Evolutionary conservation across 1,140 invertebrate genomes (phyloP), one percentile per base, ranked within the genome.

Genomic region (Eurosta solidaginis): DNA sequence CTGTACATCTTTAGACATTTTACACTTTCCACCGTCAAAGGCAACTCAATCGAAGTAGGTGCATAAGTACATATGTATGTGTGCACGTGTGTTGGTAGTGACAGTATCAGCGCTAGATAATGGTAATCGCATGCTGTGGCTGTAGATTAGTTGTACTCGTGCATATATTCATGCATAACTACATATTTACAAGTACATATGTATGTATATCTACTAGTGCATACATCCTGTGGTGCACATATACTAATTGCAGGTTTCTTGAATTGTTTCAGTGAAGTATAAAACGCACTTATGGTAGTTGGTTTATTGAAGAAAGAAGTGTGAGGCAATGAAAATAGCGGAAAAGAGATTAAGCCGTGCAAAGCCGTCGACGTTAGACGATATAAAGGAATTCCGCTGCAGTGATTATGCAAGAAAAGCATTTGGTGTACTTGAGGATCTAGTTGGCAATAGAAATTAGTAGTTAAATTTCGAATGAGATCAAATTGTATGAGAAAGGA

Each of bases 51-150:
- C 59, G 59, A 68, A 68, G 59, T 68, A 33, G 36, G 59, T 36
- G 59, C n/a, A n/a, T n/a, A n/a, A n/a, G n/a, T n/a, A n/a, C n/a
- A n/a, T n/a, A n/a, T n/a, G n/a, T n/a, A n/a, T n/a, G n/a, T n/a
- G n/a, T n/a, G n/a, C n/a, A n/a, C n/a, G n/a, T n/a, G n/a, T n/a
- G n/a, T n/a, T n/a, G n/a, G n/a, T n/a, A n/a, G n/a, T n/a, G n/a
- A n/a, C n/a, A n/a, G n/a, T n/a, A n/a, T n/a, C n/a, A 68, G 17
- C 40, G 59, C 59, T 40, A 40, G 59, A 36, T 40, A 68, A 68
- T 68, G 59, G 33, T 68, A 68, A 68, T 68, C 59, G 59, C 59
- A 29, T 68, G 59, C 59, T 68, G 59, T 68, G 59, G 59, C 59
- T 10, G 27, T 68, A 40, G 59, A 68, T 68, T 68, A 68, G 33